phyloP scores from a whole-genome alignment of 2,888 invertebrate genomes.

The Ophonus ardosiacus region DNA sequence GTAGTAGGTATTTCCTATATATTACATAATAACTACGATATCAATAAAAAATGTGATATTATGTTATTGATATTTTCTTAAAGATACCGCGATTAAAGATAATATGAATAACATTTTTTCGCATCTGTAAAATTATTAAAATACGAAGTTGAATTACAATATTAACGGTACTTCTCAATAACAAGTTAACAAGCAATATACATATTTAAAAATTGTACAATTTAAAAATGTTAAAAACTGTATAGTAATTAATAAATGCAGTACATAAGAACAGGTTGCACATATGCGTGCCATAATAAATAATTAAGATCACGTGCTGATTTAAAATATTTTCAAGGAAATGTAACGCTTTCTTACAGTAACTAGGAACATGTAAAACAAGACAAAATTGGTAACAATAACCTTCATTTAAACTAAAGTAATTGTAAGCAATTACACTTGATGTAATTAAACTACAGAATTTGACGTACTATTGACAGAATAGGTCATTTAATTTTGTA shows the following conservation, averaged over 20 bases:
- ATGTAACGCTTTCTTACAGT: background rate
- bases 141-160: no score
- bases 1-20: no score
- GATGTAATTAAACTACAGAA: background rate
- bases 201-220: background rate
- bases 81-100: no score
- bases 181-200: background rate
- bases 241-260: background rate
- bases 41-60: no score
- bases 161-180: background rate
- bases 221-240: background rate
- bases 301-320: background rate
- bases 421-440: background rate
- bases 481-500: background rate
- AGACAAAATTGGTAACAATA: background rate
- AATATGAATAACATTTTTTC: no score
- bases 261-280: background rate
- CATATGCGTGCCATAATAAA: background rate
- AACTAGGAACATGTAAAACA: background rate
- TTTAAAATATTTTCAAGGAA: background rate
- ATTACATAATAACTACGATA: no score
- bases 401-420: background rate
- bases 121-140: no score
- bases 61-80: no score
- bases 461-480: background rate